Evolutionary conservation across 2,888 invertebrate species (phyloP), one percentile per base, ranked within the genome.

Genomic region (Drosophila longiperda): DNA sequence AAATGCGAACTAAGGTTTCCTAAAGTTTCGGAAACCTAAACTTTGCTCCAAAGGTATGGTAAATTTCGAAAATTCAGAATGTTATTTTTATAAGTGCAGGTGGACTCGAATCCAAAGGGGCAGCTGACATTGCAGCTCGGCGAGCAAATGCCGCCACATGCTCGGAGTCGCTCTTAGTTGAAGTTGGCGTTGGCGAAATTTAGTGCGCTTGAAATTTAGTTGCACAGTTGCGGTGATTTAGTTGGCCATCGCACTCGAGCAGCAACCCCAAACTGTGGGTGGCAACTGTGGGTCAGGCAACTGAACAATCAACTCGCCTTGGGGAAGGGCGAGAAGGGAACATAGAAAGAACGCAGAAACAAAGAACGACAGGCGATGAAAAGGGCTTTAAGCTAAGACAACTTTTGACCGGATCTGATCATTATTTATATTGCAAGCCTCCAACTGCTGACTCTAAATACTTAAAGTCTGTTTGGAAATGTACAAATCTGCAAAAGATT

Each of bases 201-300:
- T 91, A 90, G 82, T 91, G 84, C 78, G 76, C 90, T 84, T 78
- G 79, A 90, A 86, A 91, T 91, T 84, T 82, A 86, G 84, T 89
- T 84, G 82, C 82, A 84, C 89, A 78, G 82, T 79, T 81, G 80
- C 77, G 75, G 80, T 85, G 86, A 86, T 89, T 87, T 82, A 86
- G 78, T 79, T 76, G 76, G 70, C 76, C 79, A 70, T 57, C 63
- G 80, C 66, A 52, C 75, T 60, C 55, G 9, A 52, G 64, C 50
- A 54, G 67, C 62, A 65, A 50, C 70, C 55, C 63, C 23, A 40
- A 49, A 38, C 58, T 67, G 73, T 50, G 64, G 66, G 26, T 32
- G n/a, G 23, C 60, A 63, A 61, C n/a, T 58, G 75, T 40, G 60
- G 78, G 78, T 71, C 81, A 64, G 58, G 26, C 34, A 20, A 49